Evolutionary conservation across 1,140 invertebrate species (phyloP).

Genomic region (Sitophilus oryzae): DNA sequence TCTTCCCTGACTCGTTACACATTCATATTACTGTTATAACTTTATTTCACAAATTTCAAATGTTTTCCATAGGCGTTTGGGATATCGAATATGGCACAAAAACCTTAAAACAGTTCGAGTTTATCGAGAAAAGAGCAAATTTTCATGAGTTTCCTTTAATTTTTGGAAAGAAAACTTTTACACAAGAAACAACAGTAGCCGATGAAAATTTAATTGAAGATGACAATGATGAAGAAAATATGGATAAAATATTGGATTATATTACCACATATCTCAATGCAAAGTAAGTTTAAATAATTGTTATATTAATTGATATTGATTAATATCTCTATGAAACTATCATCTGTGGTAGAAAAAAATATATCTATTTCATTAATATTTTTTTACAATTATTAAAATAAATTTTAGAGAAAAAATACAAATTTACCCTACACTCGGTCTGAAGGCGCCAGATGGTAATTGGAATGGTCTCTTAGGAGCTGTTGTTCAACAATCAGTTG

Average conservation of each 20-base stretch:
- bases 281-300: no score
- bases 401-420: slow-evolving; percentile 37
- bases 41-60: no score
- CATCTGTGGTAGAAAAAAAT: slow-evolving; percentile 18
- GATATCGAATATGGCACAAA: slow-evolving; percentile 36
- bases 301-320: no score
- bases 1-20: no score
- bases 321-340: no score
- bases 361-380: slow-evolving; percentile 11
- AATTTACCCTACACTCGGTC: slow-evolving; percentile 51
- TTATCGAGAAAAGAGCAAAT: slow-evolving; percentile 44
- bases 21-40: no score
- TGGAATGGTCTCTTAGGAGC: slow-evolving; percentile 57
- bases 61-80: slow-evolving; percentile 42
- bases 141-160: slow-evolving; percentile 44
- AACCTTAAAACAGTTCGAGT: slow-evolving; percentile 37
- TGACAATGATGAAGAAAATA: slow-evolving; percentile 38
- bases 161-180: slow-evolving; percentile 44
- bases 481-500: slow-evolving; percentile 50
- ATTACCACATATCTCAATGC: slow-evolving; percentile 42
- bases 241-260: slow-evolving; percentile 45
- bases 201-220: slow-evolving; percentile 20
- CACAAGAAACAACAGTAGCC: slow-evolving; percentile 26
- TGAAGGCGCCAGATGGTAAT: slow-evolving; percentile 50
- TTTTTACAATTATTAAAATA: no score